Percentiles rank a stretch among this genome's conserved stretches.
phyloP scores from a whole-genome alignment of 2,113 vertebrate genomes.

The Archocentrus centrarchus region DNA sequence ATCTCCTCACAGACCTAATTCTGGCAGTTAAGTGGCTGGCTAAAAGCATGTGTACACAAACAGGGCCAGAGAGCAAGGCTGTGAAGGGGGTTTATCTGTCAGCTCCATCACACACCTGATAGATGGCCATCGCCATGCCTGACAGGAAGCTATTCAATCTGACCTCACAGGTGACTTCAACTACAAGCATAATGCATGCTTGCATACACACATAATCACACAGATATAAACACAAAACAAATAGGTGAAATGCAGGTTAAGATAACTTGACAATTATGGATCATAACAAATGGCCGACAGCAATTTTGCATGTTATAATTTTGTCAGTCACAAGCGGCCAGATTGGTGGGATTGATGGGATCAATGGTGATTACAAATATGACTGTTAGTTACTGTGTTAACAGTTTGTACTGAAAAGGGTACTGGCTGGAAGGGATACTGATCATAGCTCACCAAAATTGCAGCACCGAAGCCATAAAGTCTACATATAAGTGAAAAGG shows the following conservation, averaged over 20 bases:
- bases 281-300: background rate
- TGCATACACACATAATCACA: background rate
- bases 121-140: conserved; percentile 59
- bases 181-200: conserved; percentile 9
- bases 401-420: background rate
- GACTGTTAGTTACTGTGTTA: background rate
- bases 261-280: background rate
- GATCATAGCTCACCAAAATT: no score
- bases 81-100: conserved; percentile 70
- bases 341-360: background rate
- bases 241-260: background rate
- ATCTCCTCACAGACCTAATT: conserved; percentile 79
- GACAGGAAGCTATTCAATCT: conserved; percentile 62
- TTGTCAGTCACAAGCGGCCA: background rate
- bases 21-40: conserved; percentile 80
- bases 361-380: background rate
- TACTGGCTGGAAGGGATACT: no score
- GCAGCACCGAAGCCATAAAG: no score
- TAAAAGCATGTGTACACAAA: conserved; percentile 86
- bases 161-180: conserved; percentile 50
- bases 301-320: background rate
- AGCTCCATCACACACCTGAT: conserved; percentile 74
- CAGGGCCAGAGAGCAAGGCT: conserved; percentile 66
- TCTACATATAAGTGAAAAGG: no score
- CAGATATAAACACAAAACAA: background rate